Conservation (phyloP, 2,797 vertebrate genomes). For the Masticophis lateralis region DNA sequence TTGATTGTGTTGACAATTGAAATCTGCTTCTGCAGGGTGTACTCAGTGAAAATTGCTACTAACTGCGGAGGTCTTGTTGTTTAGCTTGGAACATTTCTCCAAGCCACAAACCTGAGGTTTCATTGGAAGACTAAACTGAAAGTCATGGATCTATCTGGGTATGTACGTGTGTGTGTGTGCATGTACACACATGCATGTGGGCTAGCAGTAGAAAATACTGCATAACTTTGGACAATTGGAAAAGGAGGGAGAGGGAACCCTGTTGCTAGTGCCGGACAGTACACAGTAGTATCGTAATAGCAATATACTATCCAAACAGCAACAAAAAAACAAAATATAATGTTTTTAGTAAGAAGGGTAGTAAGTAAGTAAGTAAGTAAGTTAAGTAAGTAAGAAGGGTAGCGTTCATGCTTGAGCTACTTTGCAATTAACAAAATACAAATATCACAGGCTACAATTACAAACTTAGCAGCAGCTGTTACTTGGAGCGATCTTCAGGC, state of each 20-base stretch:
- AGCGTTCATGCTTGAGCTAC: not conserved
- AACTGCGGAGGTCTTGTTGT: not conserved
- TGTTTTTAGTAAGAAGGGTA: not conserved
- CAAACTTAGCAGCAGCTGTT: not conserved
- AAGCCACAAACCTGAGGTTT: not conserved
- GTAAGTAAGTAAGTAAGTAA: too few species aligned
- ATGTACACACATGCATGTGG: fast-evolving
- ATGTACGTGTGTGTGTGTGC: not conserved
- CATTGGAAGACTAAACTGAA: not conserved
- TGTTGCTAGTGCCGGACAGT: not conserved
- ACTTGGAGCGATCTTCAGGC: not conserved
- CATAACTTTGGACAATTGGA: not conserved
- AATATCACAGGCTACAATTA: not conserved
- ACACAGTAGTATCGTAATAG: not conserved
- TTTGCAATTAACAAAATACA: not conserved
- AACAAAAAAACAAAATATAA: not conserved
- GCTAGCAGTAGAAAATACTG: not conserved
- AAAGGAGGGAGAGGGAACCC: fast-evolving
- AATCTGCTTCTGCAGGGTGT: not conserved
- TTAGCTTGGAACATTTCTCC: constrained; percentile 5
- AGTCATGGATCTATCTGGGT: not conserved
- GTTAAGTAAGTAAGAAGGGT: too few species aligned
- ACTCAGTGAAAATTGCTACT: not conserved
- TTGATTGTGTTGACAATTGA: not conserved
- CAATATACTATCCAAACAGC: not conserved